Conservation (phyloP, 2,888 invertebrate species). For the Pristionchus maxplancki region DNA sequence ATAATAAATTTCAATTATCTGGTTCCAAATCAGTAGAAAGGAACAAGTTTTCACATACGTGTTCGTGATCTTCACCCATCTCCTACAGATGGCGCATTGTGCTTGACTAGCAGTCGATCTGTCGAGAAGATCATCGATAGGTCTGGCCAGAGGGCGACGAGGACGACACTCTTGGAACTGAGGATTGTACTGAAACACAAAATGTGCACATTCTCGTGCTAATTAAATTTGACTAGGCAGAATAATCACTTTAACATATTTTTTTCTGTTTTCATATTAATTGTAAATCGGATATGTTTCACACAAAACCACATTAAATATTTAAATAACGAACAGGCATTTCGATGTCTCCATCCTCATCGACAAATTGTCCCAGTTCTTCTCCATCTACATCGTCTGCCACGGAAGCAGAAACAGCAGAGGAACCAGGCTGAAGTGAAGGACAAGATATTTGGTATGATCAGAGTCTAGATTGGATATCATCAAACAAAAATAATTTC, state of each 20-base stretch:
- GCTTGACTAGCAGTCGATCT: neutral
- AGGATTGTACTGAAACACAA: neutral
- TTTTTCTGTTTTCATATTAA: too few species aligned
- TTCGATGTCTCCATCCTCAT: neutral
- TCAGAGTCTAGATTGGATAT: too few species aligned
- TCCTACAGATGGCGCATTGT: neutral
- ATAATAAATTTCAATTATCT: too few species aligned
- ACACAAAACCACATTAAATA: too few species aligned
- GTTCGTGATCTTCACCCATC: neutral
- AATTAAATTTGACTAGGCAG: too few species aligned
- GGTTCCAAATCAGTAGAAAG: too few species aligned
- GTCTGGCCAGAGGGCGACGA: neutral
- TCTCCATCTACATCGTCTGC: neutral
- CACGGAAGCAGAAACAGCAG: neutral
- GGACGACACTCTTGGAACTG: neutral
- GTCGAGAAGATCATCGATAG: too few species aligned
- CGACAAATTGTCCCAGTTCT: neutral
- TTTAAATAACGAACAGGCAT: neutral
- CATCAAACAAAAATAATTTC: too few species aligned
- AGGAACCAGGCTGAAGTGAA: neutral
- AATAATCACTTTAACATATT: too few species aligned
- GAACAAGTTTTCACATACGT: neutral
- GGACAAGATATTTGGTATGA: too few species aligned
- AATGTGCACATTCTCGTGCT: too few species aligned
- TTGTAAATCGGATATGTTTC: too few species aligned